Evolutionary conservation across 2,797 vertebrate genomes (phyloP).

Genomic region (Taeniopygia guttata): DNA sequence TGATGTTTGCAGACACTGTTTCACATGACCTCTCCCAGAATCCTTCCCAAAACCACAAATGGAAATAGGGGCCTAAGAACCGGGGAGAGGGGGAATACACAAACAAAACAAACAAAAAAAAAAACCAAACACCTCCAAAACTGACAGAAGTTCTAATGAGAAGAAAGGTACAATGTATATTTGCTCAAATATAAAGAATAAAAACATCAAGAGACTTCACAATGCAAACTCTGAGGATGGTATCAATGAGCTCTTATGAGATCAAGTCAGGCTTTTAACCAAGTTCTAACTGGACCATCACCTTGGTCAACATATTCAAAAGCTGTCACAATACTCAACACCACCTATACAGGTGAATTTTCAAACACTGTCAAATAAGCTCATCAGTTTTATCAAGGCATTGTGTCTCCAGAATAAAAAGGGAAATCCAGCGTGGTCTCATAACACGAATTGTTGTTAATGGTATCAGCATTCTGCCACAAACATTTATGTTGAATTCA

Average conservation of each 20-base stretch:
- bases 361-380: not conserved
- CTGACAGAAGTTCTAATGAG: not conserved
- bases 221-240: not conserved
- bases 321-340: not conserved
- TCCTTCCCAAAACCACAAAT: not conserved
- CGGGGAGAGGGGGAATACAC: not conserved
- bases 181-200: not conserved
- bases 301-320: not conserved
- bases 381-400: not conserved
- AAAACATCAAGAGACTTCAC: not conserved
- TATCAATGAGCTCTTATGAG: not conserved
- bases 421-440: not conserved
- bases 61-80: not conserved
- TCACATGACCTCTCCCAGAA: not conserved
- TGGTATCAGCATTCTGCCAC: not conserved
- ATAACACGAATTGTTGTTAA: not conserved
- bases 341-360: not conserved
- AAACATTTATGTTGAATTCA: not conserved
- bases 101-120: too few species aligned
- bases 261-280: not conserved
- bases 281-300: not conserved
- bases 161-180: not conserved
- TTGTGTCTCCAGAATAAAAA: not conserved
- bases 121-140: not conserved
- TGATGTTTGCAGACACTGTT: not conserved